A percentile compares a stretch with the other conserved stretches of the same genome.
phyloP scores from a whole-genome alignment of 2,888 invertebrate species.

The Bugulina stolonifera region DNA sequence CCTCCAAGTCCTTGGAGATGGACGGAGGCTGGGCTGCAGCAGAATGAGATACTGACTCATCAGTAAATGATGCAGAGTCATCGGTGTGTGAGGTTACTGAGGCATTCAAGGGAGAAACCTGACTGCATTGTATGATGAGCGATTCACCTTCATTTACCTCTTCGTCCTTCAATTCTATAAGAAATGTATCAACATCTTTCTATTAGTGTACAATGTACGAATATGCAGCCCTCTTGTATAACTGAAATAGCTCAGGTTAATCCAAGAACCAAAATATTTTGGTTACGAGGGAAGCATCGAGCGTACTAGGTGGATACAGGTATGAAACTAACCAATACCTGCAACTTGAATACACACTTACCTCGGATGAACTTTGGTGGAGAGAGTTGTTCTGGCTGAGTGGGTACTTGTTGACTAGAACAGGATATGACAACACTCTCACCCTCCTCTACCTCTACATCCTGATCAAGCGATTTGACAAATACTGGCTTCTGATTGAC shows the following conservation, averaged over 20 bases:
- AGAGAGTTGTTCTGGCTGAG: background rate
- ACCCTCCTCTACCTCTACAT: slow-evolving; percentile 27
- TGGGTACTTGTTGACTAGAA: background rate
- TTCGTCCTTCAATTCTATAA: slow-evolving; percentile 11
- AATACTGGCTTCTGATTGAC: slow-evolving; percentile 28
- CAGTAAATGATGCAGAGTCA: background rate
- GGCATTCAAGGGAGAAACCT: slow-evolving; percentile 56
- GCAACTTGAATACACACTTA: too few species aligned
- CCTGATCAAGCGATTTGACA: slow-evolving; percentile 30
- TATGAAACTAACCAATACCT: too few species aligned
- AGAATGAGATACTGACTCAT: background rate
- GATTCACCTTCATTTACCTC: slow-evolving; percentile 12
- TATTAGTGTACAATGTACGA: too few species aligned
- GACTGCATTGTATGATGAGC: slow-evolving; percentile 3
- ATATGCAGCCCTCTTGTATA: too few species aligned
- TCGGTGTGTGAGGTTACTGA: background rate
- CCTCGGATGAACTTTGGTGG: slow-evolving; percentile 18
- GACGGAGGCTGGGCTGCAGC: background rate
- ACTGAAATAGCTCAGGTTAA: too few species aligned
- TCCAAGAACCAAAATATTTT: too few species aligned
- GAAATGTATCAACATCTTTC: too few species aligned
- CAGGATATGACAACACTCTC: slow-evolving; percentile 1
- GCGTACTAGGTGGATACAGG: too few species aligned
- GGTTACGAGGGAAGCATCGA: too few species aligned
- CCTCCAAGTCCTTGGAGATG: background rate